Evolutionary conservation across 2,113 vertebrate species (phyloP).

Genomic region (Pionites leucogaster): DNA sequence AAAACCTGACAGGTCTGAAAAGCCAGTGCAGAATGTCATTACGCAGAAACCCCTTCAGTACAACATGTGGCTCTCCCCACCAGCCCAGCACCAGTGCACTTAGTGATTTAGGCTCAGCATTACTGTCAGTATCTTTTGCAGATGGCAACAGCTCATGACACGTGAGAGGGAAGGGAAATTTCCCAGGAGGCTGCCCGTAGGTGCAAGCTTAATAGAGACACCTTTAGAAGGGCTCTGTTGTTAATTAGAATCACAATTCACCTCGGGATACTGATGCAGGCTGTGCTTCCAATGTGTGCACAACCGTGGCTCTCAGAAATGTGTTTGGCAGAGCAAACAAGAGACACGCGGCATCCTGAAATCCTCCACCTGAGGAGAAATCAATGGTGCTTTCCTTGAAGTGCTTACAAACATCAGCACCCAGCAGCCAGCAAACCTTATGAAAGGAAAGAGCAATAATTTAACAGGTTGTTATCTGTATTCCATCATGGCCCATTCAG

Average conservation of each 20-base stretch:
- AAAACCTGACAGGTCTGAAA: not conserved
- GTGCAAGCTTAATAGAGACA: conserved; percentile 31
- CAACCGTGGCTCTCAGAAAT: not conserved
- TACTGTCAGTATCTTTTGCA: conserved; percentile 19
- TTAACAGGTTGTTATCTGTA: conserved; percentile 17
- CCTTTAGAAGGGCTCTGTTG: not conserved
- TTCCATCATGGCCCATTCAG: not conserved
- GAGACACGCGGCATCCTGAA: not conserved
- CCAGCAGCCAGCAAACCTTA: not conserved
- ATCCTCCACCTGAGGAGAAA: conserved; percentile 44
- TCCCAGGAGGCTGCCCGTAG: not conserved
- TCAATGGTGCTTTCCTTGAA: conserved; percentile 19
- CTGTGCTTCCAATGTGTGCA: conserved; percentile 41
- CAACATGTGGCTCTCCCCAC: not conserved
- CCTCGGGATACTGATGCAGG: conserved; percentile 33
- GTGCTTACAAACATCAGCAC: not conserved
- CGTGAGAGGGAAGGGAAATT: conserved; percentile 1
- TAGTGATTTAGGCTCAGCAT: not conserved
- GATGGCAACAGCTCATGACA: not conserved
- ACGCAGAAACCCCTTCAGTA: not conserved
- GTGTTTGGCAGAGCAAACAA: conserved; percentile 16
- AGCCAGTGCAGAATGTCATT: not conserved
- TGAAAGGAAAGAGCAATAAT: not conserved
- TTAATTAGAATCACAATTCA: conserved; percentile 26
- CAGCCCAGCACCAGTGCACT: not conserved